Evolutionary conservation across 64 coral and sea anemone species (phyloP).

Genomic region (Orbicella faveolata): DNA sequence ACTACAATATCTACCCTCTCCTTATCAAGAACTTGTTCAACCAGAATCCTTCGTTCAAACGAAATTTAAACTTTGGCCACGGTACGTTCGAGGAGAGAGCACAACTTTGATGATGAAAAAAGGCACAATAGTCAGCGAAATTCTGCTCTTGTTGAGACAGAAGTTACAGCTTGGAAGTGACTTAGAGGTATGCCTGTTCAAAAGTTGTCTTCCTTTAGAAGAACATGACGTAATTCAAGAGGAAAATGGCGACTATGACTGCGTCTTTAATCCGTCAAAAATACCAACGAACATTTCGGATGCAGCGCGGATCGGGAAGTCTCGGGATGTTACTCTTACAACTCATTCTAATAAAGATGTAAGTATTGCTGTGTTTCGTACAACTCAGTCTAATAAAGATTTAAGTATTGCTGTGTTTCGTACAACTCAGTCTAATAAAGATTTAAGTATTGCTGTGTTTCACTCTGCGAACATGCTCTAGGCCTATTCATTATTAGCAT

Average conservation of each 20-base stretch:
- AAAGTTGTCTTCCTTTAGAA: slow-evolving; percentile 22
- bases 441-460: background rate
- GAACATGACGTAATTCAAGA: slow-evolving; percentile 13
- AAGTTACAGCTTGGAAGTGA: slow-evolving; percentile 22
- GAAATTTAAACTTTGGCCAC: slow-evolving; percentile 40
- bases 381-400: background rate
- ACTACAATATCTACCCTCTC: slow-evolving; percentile 11
- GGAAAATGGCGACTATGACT: slow-evolving; percentile 10
- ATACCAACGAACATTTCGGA: background rate
- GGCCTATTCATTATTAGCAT: no score
- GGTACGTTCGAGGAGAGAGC: background rate
- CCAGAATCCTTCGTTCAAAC: slow-evolving; percentile 15
- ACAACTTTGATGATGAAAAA: slow-evolving; percentile 10
- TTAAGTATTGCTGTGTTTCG: background rate
- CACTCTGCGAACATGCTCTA: no score
- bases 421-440: background rate
- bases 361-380: background rate
- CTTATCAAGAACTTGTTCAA: slow-evolving; percentile 1
- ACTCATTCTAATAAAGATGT: background rate
- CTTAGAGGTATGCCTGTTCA: slow-evolving; percentile 20
- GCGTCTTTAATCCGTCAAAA: slow-evolving; percentile 1
- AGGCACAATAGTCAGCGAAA: slow-evolving; percentile 33
- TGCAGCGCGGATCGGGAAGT: background rate
- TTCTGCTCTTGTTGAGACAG: slow-evolving; percentile 15
- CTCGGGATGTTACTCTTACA: background rate